These are phyloP conservation scores for Nomada ruficornis DNA, from an alignment of 2,888 invertebrate genomes.

Conservation along the genomic window DNA sequence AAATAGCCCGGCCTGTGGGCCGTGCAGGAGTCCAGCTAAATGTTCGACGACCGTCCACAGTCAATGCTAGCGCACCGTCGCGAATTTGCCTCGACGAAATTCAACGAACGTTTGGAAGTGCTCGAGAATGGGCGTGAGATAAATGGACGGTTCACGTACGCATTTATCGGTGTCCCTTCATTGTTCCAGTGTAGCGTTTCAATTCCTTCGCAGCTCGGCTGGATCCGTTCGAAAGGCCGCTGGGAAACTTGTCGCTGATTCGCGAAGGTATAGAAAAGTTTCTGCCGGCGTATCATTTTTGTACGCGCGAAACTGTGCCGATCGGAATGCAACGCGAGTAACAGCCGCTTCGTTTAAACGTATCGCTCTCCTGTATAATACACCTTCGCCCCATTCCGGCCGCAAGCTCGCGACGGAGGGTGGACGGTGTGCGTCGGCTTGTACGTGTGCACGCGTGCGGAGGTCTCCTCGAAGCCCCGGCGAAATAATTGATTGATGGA, in stretches of 20 bases:
- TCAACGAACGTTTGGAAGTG: neutral
- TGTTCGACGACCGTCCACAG: conserved; percentile 12
- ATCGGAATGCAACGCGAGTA: conserved; percentile 42
- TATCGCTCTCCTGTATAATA: conserved; percentile 15
- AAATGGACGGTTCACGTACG: neutral
- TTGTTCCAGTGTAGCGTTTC: conserved; percentile 3
- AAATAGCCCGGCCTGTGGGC: conserved; percentile 17
- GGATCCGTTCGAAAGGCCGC: too few relatives aligned
- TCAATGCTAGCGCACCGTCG: neutral
- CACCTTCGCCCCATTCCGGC: conserved; percentile 1
- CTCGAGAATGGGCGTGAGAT: neutral
- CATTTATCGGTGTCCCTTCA: conserved; percentile 4
- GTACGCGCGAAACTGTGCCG: conserved; percentile 20
- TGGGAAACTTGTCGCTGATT: too few relatives aligned
- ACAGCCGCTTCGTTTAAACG: conserved; percentile 53
- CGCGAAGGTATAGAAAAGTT: too few relatives aligned
- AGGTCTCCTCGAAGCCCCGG: conserved; percentile 48
- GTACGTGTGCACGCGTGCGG: neutral
- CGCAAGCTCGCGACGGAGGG: neutral
- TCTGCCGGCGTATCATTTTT: conserved; percentile 23
- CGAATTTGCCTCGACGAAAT: neutral
- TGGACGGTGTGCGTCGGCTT: neutral
- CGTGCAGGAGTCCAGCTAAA: conserved; percentile 8
- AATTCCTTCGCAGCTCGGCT: neutral
- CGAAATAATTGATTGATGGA: conserved; percentile 70